phyloP scores from a whole-genome alignment of 2,888 invertebrate genomes.

The Andrena chrysosceles region DNA sequence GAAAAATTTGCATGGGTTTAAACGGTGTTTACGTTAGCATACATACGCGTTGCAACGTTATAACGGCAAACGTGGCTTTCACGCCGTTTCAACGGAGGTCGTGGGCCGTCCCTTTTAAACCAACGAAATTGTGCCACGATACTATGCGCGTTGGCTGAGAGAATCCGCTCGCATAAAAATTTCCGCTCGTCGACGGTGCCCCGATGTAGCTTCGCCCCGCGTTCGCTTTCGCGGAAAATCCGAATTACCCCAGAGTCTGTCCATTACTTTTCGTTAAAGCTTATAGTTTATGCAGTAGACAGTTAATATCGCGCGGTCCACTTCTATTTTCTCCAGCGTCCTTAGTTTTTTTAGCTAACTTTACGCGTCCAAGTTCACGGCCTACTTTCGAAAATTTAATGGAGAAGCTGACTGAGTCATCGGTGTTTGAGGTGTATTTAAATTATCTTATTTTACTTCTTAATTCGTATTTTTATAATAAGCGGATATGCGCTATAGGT shows the following conservation, averaged over 20 bases:
- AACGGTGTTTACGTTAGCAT: constrained; percentile 1
- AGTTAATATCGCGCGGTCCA: not conserved
- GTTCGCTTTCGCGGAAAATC: not conserved
- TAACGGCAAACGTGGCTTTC: constrained; percentile 12
- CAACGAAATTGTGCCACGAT: constrained; percentile 12
- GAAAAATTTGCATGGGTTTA: not conserved
- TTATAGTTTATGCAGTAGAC: constrained; percentile 2
- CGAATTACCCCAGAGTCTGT: not conserved
- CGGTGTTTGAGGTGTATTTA: too few relatives aligned
- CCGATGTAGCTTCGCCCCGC: not conserved
- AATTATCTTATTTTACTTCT: too few relatives aligned
- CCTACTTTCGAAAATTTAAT: constrained; percentile 17
- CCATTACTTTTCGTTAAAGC: not conserved
- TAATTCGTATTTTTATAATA: too few relatives aligned
- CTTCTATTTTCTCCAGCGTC: not conserved
- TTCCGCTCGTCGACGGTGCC: constrained; percentile 18
- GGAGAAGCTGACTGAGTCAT: not conserved
- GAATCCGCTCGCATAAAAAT: constrained; percentile 29
- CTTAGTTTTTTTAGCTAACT: not conserved
- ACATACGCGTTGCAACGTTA: not conserved
- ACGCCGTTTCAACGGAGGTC: not conserved
- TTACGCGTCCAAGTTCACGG: constrained; percentile 1
- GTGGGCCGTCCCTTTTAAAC: constrained; percentile 6
- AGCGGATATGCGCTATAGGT: too few relatives aligned
- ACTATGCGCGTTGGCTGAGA: constrained; percentile 7